Conservation (phyloP, 2,113 vertebrate species). For the Corythornis madagascariensis region DNA sequence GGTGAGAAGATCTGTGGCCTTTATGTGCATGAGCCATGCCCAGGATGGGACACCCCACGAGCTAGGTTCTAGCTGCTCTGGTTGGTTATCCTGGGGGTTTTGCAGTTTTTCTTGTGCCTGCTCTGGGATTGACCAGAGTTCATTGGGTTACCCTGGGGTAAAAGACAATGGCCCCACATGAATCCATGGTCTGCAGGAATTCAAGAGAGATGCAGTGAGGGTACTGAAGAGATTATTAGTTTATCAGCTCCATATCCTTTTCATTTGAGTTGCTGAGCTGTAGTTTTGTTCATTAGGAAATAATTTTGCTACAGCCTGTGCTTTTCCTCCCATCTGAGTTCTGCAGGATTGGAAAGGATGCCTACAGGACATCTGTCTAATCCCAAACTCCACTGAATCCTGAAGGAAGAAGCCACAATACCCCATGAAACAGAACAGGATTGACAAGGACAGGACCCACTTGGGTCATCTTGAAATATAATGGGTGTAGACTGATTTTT, state of each 20-base stretch:
- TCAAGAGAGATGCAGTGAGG: not conserved
- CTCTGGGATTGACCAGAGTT: not conserved
- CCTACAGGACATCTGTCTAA: not conserved
- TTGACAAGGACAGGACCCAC: not conserved
- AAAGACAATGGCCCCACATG: not conserved
- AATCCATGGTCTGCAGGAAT: not conserved
- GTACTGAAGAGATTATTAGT: not conserved
- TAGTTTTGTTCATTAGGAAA: not conserved
- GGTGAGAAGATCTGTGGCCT: not conserved
- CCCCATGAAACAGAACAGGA: not conserved
- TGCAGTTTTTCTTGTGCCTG: not conserved
- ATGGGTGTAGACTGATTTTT: not conserved
- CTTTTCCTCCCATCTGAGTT: not conserved
- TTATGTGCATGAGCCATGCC: rapidly evolving
- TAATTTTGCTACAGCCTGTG: not conserved
- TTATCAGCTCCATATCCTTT: not conserved
- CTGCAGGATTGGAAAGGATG: not conserved
- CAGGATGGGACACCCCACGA: not conserved
- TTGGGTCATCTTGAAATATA: not conserved
- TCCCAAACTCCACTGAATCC: not conserved
- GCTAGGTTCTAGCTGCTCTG: not conserved
- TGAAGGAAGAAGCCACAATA: not conserved
- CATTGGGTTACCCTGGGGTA: not conserved
- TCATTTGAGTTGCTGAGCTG: not conserved
- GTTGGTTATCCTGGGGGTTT: not conserved